Conservation (phyloP, 2,797 vertebrate species). For the Rhynchotus rufescens region DNA sequence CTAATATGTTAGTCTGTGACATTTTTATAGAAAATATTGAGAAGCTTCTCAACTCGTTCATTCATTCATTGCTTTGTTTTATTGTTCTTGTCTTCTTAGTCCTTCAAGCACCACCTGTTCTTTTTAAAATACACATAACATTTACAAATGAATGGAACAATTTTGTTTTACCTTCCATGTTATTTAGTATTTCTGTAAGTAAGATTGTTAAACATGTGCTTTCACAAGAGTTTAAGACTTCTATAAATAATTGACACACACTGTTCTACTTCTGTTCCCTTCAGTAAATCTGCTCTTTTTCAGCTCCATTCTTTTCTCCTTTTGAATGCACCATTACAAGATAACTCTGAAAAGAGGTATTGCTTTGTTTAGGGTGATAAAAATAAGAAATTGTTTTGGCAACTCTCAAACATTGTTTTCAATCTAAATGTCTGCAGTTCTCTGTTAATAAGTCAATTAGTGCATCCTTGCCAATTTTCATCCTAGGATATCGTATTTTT, state of each 20-base stretch:
- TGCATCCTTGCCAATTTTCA: slow-evolving; percentile 66
- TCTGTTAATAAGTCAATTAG: slow-evolving; percentile 67
- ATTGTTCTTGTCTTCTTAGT: not conserved
- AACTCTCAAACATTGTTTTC: slow-evolving; percentile 34
- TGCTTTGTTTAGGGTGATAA: slow-evolving; percentile 53
- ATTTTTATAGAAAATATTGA: slow-evolving; percentile 8
- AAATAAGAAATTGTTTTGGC: slow-evolving; percentile 26
- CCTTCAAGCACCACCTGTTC: not conserved
- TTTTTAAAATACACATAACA: not conserved
- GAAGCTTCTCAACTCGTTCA: not conserved
- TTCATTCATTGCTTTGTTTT: slow-evolving; percentile 26
- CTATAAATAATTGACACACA: not conserved
- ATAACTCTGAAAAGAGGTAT: slow-evolving; percentile 49
- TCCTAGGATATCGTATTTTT: slow-evolving; percentile 50
- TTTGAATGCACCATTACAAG: slow-evolving; percentile 29
- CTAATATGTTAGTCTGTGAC: not conserved
- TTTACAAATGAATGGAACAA: not conserved
- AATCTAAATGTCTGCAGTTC: slow-evolving; percentile 49
- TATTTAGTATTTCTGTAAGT: not conserved
- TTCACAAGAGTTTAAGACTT: not conserved
- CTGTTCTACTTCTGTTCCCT: not conserved
- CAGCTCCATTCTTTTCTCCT: slow-evolving; percentile 31
- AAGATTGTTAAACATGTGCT: not conserved
- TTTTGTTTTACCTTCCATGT: slow-evolving; percentile 22
- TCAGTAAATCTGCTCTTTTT: not conserved